Base-by-base conservation (phyloP, 2,113 vertebrate genomes). In the Poeciliopsis occidentalis region DNA sequence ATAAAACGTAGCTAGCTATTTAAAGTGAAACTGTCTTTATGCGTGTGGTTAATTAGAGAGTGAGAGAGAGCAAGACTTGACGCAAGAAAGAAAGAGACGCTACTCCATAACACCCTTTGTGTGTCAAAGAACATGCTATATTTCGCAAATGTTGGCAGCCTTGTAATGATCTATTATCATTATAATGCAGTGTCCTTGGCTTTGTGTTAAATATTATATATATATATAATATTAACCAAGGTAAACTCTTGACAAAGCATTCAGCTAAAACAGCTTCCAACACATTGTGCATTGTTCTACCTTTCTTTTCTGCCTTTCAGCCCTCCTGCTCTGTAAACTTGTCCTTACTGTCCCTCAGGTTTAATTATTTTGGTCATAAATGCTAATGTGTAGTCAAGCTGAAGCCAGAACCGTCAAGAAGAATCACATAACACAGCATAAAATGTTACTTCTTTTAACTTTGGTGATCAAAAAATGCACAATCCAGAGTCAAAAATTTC, bases 291-390 rank as follows among this genome's bases (percentile, higher is more conserved):
- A 54, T 4, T 4, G 60, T 41, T 73, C 74, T 73, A 57, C 57
- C 44, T 39, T 15, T 72, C 29, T 85, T 69, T 63, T 85, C 67
- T 71, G 19, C 4, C 39, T 57, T 82, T 62, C 39, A 69, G 78
- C 64, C 79, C 19, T 10, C 27, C 3, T 61, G 68, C 39, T 65
- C 64, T 57, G 44, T 76, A n/a, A 34, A 57, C 41, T 54, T 15
- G 70, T 76, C 64, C 26, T 3, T 51, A 15, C 75, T 29, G 67
- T 67, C 87, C 81, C 84, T 31, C 63, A 3, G 73, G 84, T 61
- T 71, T 82, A 72, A 90, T 89, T 84, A 76, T 67, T 71, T 71
- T 60, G 13, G 64, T 78, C 83, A 79, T 73, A 66, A 69, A 75
- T 63, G 65, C 67, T 39, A 51, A 67, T 84, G 73, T 54, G 61